Percentiles rank a stretch among this genome's conserved stretches.
phyloP scores from a whole-genome alignment of 2,888 invertebrate genomes.

The Megaustenia siamemsis region DNA sequence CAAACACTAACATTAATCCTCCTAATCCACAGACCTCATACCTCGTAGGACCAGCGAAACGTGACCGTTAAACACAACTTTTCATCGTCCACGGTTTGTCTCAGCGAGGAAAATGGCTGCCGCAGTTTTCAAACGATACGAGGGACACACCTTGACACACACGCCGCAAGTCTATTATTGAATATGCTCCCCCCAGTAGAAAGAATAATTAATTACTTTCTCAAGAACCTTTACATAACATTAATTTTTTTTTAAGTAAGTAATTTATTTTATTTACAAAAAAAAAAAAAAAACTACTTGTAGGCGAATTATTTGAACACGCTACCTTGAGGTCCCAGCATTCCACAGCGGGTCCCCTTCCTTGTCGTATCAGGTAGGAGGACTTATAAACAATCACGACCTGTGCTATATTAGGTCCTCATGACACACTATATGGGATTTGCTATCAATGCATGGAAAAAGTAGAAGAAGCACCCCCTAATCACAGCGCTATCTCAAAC shows the following conservation, averaged over 20 bases:
- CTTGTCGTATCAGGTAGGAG: not conserved
- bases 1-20: not conserved
- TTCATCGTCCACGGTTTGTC: not conserved
- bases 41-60: not conserved
- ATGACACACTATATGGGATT: not conserved
- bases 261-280: no score
- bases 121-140: not conserved
- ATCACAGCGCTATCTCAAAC: not conserved
- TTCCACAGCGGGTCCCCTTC: conserved; percentile 39
- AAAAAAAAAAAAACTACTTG: no score
- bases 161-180: no score
- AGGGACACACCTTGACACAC: conserved; percentile 19
- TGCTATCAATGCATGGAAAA: not conserved
- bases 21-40: not conserved
- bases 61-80: not conserved
- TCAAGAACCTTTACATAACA: no score
- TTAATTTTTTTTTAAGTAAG: no score
- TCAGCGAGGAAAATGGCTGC: conserved; percentile 47
- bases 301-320: conserved; percentile 23
- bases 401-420: not conserved
- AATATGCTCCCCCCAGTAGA: not conserved
- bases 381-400: conserved; percentile 23
- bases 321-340: conserved; percentile 51
- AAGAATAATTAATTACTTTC: not conserved
- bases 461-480: not conserved